Conservation (phyloP, 2,888 invertebrate genomes). For the Eilema sororculum region DNA sequence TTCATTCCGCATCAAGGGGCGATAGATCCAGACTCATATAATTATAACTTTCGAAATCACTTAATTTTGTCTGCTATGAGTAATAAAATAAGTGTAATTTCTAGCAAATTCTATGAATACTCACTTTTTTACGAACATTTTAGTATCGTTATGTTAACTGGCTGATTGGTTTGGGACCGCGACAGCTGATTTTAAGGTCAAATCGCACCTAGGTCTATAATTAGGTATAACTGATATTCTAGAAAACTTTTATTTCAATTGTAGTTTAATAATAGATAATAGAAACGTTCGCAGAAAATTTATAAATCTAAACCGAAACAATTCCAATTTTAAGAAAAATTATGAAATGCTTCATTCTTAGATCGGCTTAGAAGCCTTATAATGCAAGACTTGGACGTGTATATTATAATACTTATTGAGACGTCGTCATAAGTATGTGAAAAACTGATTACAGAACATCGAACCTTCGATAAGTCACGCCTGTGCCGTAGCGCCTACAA, state of each 20-base stretch:
- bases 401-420: slow-evolving; percentile 10
- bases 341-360: slow-evolving; percentile 2
- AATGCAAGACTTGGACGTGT: slow-evolving; percentile 8
- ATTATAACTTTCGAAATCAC: too few relatives aligned
- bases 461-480: slow-evolving; percentile 45
- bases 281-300: neutral
- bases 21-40: too few relatives aligned
- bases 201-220: neutral
- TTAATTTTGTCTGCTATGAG: too few relatives aligned
- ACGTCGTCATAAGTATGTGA: slow-evolving; percentile 26
- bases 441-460: slow-evolving; percentile 47
- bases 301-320: neutral
- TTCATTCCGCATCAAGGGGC: neutral
- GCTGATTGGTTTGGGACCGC: neutral
- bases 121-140: too few relatives aligned
- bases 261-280: neutral
- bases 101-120: neutral
- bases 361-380: slow-evolving; percentile 4
- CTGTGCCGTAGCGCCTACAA: slow-evolving; percentile 15
- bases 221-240: neutral
- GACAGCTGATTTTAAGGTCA: neutral
- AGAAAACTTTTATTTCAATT: neutral
- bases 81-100: too few relatives aligned
- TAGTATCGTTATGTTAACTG: neutral
- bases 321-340: neutral